A percentile compares a stretch with the other conserved stretches of the same genome.
Evolutionary conservation across 2,888 invertebrate species (phyloP).

Genomic region (Lochmaea capreae): DNA sequence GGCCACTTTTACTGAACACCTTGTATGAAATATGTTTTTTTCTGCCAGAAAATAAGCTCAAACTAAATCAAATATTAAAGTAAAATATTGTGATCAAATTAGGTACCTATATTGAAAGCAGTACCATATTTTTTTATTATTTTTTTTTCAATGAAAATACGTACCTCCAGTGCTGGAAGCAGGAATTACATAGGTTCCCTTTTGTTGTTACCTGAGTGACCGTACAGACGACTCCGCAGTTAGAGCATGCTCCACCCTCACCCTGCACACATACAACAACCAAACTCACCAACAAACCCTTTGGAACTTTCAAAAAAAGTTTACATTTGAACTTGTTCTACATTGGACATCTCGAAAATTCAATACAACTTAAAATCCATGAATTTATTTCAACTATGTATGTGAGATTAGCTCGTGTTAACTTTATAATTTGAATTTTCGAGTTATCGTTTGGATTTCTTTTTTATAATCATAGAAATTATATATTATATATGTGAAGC

Average conservation of each 20-base stretch:
- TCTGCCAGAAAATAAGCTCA: too few relatives aligned
- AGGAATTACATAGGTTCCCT: conserved; percentile 85
- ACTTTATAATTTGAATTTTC: background rate
- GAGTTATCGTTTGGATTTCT: background rate
- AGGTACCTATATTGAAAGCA: conserved; percentile 1
- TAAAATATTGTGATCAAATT: conserved; percentile 29
- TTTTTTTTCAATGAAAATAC: conserved; percentile 55
- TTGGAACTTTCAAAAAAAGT: conserved; percentile 12
- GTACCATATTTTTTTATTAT: background rate
- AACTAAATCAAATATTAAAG: background rate
- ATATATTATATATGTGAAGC: background rate
- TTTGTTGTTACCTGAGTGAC: conserved; percentile 80
- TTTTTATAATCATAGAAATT: background rate
- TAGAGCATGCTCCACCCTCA: conserved; percentile 66
- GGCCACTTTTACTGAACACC: too few relatives aligned
- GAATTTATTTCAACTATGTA: background rate
- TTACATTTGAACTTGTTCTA: background rate
- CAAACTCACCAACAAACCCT: conserved; percentile 57
- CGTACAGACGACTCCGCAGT: conserved; percentile 82
- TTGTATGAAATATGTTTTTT: too few relatives aligned
- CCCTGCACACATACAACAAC: conserved; percentile 64
- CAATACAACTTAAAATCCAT: background rate
- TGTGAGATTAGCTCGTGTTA: too few relatives aligned
- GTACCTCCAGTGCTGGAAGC: conserved; percentile 89
- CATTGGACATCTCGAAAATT: conserved; percentile 3